These are phyloP conservation scores for Paedocypris micromegethes DNA, from an alignment of 2,797 vertebrate genomes.

Conservation along the genomic window DNA sequence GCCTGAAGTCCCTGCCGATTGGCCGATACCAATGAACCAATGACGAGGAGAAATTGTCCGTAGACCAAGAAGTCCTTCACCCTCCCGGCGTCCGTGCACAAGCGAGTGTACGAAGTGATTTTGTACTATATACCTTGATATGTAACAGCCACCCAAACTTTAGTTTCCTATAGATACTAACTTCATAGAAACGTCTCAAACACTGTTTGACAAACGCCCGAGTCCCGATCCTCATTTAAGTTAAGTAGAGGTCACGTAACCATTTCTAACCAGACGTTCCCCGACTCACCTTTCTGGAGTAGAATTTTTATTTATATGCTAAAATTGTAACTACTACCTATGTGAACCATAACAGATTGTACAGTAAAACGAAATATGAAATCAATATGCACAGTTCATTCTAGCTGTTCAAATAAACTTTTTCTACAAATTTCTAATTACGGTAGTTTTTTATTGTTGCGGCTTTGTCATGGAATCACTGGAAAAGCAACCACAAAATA, in stretches of 20 bases:
- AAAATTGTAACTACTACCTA: conserved; percentile 55
- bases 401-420: conserved; percentile 68
- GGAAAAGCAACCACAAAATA: background rate
- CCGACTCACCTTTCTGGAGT: conserved; percentile 31
- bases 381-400: conserved; percentile 56
- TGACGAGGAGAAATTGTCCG: background rate
- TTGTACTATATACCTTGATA: conserved; percentile 25
- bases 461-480: background rate
- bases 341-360: conserved; percentile 60
- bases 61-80: background rate
- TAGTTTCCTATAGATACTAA: conserved; percentile 32
- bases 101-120: background rate
- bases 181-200: conserved; percentile 37
- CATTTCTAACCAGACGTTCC: conserved; percentile 18
- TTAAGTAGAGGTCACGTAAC: conserved; percentile 32
- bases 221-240: conserved; percentile 11
- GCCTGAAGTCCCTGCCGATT: conserved; percentile 83
- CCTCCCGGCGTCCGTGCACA: conserved; percentile 13
- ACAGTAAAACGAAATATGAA: conserved; percentile 61
- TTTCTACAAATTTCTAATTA: conserved; percentile 46
- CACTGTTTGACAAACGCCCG: background rate
- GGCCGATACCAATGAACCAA: conserved; percentile 81
- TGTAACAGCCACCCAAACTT: conserved; percentile 35
- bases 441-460: conserved; percentile 25
- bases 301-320: conserved; percentile 44